Evolutionary conservation across 2,113 vertebrate species (phyloP).

Genomic region (Gobio gobio): DNA sequence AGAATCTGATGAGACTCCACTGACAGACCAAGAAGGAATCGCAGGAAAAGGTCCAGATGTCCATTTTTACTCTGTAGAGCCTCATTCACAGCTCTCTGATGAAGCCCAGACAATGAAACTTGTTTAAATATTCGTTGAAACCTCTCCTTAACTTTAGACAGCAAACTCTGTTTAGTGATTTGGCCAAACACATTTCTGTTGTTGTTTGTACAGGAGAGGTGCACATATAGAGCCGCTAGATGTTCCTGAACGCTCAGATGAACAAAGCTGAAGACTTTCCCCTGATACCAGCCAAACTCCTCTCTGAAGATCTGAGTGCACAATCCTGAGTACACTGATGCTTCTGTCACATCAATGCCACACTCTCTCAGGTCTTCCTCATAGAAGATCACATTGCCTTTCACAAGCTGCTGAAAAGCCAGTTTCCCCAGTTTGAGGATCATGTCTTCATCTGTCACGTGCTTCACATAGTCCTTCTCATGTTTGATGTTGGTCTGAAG

Average conservation of each 20-base stretch:
- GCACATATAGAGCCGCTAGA: background rate
- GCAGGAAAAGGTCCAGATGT: background rate
- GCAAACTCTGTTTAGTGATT: background rate
- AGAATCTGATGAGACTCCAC: background rate
- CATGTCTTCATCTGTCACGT: background rate
- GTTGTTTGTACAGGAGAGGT: background rate
- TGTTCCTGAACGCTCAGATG: background rate
- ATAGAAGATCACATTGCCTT: background rate
- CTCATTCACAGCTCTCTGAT: background rate
- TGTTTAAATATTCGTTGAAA: no score
- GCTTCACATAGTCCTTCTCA: background rate
- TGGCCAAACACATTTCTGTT: background rate
- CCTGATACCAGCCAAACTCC: background rate
- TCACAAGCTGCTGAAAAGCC: background rate
- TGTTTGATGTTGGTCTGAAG: background rate
- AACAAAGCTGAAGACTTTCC: background rate
- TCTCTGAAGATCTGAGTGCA: background rate
- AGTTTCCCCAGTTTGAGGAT: background rate
- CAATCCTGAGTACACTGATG: constrained; percentile 4
- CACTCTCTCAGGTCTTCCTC: constrained; percentile 9
- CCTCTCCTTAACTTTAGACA: fast-evolving
- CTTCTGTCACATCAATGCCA: constrained; percentile 3
- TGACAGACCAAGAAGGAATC: background rate
- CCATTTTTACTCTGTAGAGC: background rate
- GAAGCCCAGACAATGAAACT: background rate